A percentile compares a stretch with the other conserved stretches of the same genome.
Conservation (phyloP, 2,797 vertebrate genomes). For the Geotrypetes seraphini region DNA sequence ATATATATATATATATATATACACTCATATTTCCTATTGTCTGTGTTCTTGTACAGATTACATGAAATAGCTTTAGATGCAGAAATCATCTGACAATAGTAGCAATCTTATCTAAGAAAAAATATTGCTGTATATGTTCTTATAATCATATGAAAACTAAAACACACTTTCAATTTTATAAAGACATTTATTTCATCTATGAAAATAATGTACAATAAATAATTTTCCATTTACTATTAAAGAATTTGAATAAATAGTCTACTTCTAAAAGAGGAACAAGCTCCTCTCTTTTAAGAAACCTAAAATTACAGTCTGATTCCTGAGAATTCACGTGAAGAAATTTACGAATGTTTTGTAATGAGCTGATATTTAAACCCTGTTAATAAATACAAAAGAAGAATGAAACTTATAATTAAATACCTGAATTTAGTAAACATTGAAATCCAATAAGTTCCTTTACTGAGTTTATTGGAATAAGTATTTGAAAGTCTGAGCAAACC, state of each 20-base stretch:
- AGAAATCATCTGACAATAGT: too few relatives aligned
- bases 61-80: too few relatives aligned
- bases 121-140: neutral
- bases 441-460: slow-evolving; percentile 1
- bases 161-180: slow-evolving; percentile 50
- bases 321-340: slow-evolving; percentile 62
- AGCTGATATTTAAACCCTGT: slow-evolving; percentile 20
- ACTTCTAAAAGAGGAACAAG: slow-evolving; percentile 71
- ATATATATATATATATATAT: too few relatives aligned
- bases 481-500: neutral
- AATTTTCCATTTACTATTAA: slow-evolving; percentile 92
- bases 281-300: slow-evolving; percentile 53
- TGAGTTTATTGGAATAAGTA: slow-evolving; percentile 1
- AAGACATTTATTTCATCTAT: slow-evolving; percentile 84
- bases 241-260: slow-evolving; percentile 97
- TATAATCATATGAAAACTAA: slow-evolving; percentile 3
- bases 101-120: too few relatives aligned
- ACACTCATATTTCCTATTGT: too few relatives aligned
- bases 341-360: slow-evolving; percentile 36
- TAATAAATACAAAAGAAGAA: slow-evolving; percentile 18
- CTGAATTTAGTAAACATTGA: slow-evolving; percentile 42
- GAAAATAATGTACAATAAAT: slow-evolving; percentile 99
- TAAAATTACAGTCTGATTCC: slow-evolving; percentile 60
- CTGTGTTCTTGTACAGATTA: too few relatives aligned
- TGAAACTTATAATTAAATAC: slow-evolving; percentile 50